These are phyloP conservation scores for Cryptocephalus primarius DNA, from an alignment of 2,888 invertebrate species.

Conservation along the genomic window DNA sequence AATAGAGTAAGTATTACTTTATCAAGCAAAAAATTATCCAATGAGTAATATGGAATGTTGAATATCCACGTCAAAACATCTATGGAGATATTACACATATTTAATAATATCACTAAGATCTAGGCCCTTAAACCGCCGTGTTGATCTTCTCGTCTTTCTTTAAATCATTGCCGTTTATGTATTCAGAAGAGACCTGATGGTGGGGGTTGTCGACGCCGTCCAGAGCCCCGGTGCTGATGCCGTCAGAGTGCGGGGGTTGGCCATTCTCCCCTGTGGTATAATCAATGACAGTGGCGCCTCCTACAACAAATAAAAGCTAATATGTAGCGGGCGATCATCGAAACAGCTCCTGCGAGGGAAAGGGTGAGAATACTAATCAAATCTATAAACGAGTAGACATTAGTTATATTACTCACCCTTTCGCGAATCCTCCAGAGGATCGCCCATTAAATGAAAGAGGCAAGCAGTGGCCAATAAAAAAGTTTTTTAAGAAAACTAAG, in stretches of 20 bases:
- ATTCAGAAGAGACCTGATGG: constrained; percentile 46
- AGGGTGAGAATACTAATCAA: not conserved
- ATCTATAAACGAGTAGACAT: not conserved
- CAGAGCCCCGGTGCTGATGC: constrained; percentile 31
- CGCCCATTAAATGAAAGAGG: not conserved
- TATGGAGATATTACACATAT: not conserved
- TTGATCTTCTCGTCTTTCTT: constrained; percentile 49
- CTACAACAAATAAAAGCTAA: constrained; percentile 33
- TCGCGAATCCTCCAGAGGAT: not conserved
- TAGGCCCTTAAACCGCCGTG: constrained; percentile 44
- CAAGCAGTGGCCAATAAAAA: not conserved
- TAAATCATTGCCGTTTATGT: constrained; percentile 46
- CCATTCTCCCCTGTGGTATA: constrained; percentile 32
- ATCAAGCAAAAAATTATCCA: no score
- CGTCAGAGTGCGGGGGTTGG: constrained; percentile 26
- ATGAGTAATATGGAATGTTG: no score
- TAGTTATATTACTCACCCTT: not conserved
- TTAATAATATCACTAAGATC: constrained; percentile 3
- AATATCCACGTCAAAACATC: no score
- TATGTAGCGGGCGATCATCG: constrained; percentile 12
- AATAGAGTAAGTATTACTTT: no score
- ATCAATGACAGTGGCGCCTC: constrained; percentile 39
- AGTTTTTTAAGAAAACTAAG: not conserved
- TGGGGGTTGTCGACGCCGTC: constrained; percentile 41
- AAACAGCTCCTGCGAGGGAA: not conserved